Percentiles rank a stretch among this genome's conserved stretches.
These are phyloP conservation scores for Cliona cf. orientalis DNA, from an alignment of 37 sponge, comb jelly and placozoan species.

Conservation along the genomic window DNA sequence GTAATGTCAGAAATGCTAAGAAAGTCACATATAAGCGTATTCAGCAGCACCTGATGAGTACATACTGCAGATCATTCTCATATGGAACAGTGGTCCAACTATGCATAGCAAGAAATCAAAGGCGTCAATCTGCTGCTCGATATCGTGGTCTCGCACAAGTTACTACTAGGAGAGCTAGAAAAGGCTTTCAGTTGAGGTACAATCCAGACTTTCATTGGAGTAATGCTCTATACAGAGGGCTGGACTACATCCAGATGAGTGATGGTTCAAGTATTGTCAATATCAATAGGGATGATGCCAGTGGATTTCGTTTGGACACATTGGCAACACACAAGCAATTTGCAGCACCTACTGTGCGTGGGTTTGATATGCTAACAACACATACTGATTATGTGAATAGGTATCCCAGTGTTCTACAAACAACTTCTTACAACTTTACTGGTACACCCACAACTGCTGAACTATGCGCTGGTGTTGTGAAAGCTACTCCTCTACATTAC, in stretches of 20 bases:
- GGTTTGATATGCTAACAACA: constrained; percentile 1
- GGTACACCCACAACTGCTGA: constrained; percentile 19
- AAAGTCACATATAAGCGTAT: constrained; percentile 28
- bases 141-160: constrained; percentile 35
- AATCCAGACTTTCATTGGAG: constrained; percentile 46
- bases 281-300: constrained; percentile 39
- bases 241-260: constrained; percentile 14
- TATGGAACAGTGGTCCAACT: constrained; percentile 45
- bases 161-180: constrained; percentile 21
- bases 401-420: constrained; percentile 24
- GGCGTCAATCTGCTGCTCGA: not conserved
- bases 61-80: not conserved
- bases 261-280: constrained; percentile 22
- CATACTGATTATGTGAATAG: constrained; percentile 45
- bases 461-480: constrained; percentile 34
- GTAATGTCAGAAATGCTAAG: not conserved
- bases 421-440: constrained; percentile 50
- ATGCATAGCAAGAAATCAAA: constrained; percentile 25
- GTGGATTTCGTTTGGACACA: constrained; percentile 38
- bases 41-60: constrained; percentile 5
- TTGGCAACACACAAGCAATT: constrained; percentile 17
- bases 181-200: constrained; percentile 26
- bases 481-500: constrained; percentile 2
- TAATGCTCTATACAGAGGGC: constrained; percentile 8
- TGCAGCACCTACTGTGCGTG: constrained; percentile 15